A percentile compares a stretch with the other conserved stretches of the same genome.
These are phyloP conservation scores for Manis crassicaudata DNA, from an alignment of 2,797 vertebrate genomes.

Conservation along the genomic window DNA sequence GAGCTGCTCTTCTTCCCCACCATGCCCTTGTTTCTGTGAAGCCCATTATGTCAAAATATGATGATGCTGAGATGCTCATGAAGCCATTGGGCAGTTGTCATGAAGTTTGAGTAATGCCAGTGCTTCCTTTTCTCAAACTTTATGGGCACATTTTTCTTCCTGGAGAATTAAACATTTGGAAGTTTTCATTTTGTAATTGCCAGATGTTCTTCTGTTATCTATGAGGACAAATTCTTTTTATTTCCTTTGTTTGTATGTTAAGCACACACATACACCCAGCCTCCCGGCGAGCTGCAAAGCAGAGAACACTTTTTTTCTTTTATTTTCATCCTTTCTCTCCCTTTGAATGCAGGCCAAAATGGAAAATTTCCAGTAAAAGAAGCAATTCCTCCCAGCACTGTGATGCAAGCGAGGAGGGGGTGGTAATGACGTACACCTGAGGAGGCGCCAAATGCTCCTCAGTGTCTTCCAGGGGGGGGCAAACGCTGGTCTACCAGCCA, in stretches of 20 bases:
- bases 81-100: not conserved
- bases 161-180: not conserved
- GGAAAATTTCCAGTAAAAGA: not conserved
- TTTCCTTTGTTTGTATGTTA: not conserved
- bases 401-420: not conserved
- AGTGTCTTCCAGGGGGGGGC: accelerated
- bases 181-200: slow-evolving; percentile 24
- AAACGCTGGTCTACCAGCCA: not conserved
- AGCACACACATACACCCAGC: not conserved
- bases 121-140: not conserved
- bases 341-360: slow-evolving; percentile 6
- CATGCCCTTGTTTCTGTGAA: not conserved
- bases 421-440: not conserved
- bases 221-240: not conserved
- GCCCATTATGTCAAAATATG: not conserved
- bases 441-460: not conserved
- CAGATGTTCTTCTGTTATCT: slow-evolving; percentile 65
- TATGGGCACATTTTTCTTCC: not conserved
- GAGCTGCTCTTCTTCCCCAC: not conserved
- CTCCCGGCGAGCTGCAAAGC: not conserved
- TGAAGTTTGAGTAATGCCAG: not conserved
- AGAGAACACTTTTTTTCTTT: slow-evolving; percentile 4
- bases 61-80: not conserved
- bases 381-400: not conserved
- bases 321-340: not conserved